Conservation (phyloP, 2,797 vertebrate species). For the Smutsia temminckii region DNA sequence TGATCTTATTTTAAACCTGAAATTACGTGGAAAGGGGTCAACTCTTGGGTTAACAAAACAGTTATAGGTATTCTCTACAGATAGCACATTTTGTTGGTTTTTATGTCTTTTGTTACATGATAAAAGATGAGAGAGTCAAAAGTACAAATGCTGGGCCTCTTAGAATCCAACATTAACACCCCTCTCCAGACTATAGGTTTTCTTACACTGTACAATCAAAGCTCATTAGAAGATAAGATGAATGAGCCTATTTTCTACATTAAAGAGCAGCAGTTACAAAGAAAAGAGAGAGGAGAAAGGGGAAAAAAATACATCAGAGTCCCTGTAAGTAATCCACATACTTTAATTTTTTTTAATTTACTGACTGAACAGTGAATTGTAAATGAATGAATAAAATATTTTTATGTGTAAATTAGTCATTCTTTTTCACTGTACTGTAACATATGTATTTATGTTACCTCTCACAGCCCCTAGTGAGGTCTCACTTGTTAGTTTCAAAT, state of each 20-base stretch:
- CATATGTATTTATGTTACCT: neutral
- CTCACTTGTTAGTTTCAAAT: slow-evolving; percentile 28
- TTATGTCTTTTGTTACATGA: slow-evolving; percentile 78
- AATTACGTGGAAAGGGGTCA: slow-evolving; percentile 64
- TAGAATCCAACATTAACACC: slow-evolving; percentile 71
- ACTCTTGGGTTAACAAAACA: slow-evolving; percentile 78
- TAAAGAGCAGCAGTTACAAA: slow-evolving; percentile 65
- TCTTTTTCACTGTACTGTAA: neutral
- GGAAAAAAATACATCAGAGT: neutral
- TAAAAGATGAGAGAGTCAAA: slow-evolving; percentile 77
- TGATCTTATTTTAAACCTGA: slow-evolving; percentile 70
- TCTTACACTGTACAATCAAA: slow-evolving; percentile 75
- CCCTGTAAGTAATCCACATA: neutral
- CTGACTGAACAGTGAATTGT: neutral
- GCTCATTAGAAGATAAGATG: slow-evolving; percentile 77
- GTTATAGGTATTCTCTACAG: slow-evolving; percentile 76
- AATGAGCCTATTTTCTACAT: slow-evolving; percentile 72
- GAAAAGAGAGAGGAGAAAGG: neutral
- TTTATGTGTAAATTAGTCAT: neutral
- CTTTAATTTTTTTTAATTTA: neutral
- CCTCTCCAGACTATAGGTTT: slow-evolving; percentile 73
- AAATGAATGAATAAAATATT: slow-evolving; percentile 1
- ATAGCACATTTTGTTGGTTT: slow-evolving; percentile 73
- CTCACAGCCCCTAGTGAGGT: neutral
- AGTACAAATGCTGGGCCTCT: slow-evolving; percentile 76